phyloP scores from a whole-genome alignment of 2,888 invertebrate genomes.

The Scaptomyza reducta region DNA sequence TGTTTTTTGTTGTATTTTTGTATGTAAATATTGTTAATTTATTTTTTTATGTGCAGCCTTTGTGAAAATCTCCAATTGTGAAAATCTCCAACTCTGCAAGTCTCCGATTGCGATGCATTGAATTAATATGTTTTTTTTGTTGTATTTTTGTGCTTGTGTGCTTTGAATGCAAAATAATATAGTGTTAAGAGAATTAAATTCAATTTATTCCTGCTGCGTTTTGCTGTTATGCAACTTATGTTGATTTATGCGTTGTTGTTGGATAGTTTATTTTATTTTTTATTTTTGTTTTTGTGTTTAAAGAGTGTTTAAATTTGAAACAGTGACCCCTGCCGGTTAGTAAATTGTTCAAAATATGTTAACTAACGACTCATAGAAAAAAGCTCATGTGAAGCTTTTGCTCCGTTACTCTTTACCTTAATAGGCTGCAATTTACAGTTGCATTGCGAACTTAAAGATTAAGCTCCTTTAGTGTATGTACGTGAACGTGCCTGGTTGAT shows the following conservation, averaged over 20 bases:
- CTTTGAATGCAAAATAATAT: not conserved
- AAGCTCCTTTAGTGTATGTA: constrained; percentile 11
- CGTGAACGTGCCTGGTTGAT: constrained; percentile 24
- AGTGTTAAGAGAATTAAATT: too few relatives aligned
- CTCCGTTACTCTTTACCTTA: not conserved
- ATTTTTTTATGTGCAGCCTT: too few relatives aligned
- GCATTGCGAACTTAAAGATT: not conserved
- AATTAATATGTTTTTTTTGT: not conserved
- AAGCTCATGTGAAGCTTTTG: not conserved
- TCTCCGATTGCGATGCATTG: not conserved
- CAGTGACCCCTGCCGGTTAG: not conserved
- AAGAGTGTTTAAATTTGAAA: not conserved
- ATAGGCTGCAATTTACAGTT: not conserved
- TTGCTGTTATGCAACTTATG: not conserved
- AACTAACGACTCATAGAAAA: not conserved
- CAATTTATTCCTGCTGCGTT: too few relatives aligned
- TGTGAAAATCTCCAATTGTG: not conserved
- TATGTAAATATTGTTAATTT: too few relatives aligned
- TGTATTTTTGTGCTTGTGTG: not conserved
- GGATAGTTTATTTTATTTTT: not conserved
- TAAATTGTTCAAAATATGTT: not conserved
- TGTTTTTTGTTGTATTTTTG: not conserved
- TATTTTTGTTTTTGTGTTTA: too few relatives aligned
- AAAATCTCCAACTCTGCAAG: too few relatives aligned
- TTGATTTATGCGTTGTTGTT: not conserved